Evolutionary conservation across 2,888 invertebrate species (phyloP).

Genomic region (Julus scandinavius): DNA sequence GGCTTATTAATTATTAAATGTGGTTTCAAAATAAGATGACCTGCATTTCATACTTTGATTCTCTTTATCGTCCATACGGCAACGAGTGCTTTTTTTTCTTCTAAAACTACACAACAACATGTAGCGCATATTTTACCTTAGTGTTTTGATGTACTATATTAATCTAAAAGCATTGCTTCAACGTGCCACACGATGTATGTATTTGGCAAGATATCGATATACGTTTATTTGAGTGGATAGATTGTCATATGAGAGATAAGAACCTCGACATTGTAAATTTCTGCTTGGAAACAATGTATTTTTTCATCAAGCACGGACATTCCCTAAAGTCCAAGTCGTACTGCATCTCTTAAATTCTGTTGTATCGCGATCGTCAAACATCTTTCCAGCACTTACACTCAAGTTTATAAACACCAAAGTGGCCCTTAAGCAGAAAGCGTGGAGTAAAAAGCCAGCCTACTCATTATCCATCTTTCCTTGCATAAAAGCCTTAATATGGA

Average conservation of each 20-base stretch:
- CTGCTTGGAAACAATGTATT: too few relatives aligned
- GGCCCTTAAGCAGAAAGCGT: not conserved
- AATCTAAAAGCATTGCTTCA: too few relatives aligned
- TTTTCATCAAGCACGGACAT: too few relatives aligned
- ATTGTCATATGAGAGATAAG: too few relatives aligned
- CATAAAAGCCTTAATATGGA: not conserved
- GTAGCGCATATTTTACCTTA: too few relatives aligned
- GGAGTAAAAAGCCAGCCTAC: not conserved
- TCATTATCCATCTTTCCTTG: not conserved
- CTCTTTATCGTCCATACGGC: not conserved
- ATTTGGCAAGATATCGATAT: too few relatives aligned
- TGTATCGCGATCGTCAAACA: not conserved
- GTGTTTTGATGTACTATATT: too few relatives aligned
- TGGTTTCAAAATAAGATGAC: not conserved
- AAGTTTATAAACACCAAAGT: slow-evolving; percentile 14
- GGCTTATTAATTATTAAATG: not conserved
- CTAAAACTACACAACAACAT: not conserved
- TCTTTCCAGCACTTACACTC: not conserved
- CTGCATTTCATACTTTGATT: not conserved
- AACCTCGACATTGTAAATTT: too few relatives aligned
- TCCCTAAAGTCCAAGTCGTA: too few relatives aligned
- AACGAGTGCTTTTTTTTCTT: not conserved
- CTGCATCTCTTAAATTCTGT: too few relatives aligned
- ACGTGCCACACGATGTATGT: too few relatives aligned
- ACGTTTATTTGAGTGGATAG: too few relatives aligned